Evolutionary conservation across 2,888 invertebrate genomes (phyloP).

Genomic region (Caenorhabditis imperialis): DNA sequence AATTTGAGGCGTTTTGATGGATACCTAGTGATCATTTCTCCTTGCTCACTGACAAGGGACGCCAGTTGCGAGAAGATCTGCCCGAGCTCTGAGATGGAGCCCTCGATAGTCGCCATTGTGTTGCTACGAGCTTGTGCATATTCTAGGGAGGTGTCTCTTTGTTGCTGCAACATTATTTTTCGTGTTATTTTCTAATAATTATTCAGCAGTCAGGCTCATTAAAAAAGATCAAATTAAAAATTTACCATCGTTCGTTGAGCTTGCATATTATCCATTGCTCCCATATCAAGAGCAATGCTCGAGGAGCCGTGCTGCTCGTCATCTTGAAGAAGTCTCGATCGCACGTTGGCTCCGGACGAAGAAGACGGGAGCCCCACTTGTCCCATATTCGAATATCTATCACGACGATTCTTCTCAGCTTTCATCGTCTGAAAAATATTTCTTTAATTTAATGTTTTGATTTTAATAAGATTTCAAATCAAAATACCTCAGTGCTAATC

Average conservation of each 20-base stretch:
- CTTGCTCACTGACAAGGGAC: constrained; percentile 95
- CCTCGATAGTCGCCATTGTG: constrained; percentile 99
- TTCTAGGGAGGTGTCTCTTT: constrained; percentile 39
- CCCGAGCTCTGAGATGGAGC: constrained; percentile 98
- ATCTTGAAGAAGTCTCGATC: constrained; percentile 81
- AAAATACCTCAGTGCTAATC: constrained; percentile 89
- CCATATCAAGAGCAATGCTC: constrained; percentile 90
- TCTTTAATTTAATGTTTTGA: not conserved
- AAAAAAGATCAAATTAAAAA: not conserved
- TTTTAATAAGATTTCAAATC: not conserved
- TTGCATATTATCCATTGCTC: constrained; percentile 80
- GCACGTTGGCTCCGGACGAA: constrained; percentile 79
- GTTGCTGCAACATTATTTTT: constrained; percentile 15
- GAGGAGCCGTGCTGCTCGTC: constrained; percentile 80
- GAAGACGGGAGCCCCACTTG: constrained; percentile 78
- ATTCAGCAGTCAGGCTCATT: not conserved
- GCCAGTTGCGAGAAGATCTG: constrained; percentile 87
- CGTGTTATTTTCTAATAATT: constrained; percentile 4
- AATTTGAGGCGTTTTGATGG: not conserved
- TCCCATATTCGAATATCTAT: constrained; percentile 84
- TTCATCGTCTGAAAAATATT: constrained; percentile 89
- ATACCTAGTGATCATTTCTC: constrained; percentile 85
- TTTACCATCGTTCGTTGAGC: constrained; percentile 59
- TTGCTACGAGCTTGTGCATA: constrained; percentile 88
- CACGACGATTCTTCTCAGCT: constrained; percentile 92